Conservation (phyloP, 2,888 invertebrate genomes). For the Acanthosepion pharaonis region DNA sequence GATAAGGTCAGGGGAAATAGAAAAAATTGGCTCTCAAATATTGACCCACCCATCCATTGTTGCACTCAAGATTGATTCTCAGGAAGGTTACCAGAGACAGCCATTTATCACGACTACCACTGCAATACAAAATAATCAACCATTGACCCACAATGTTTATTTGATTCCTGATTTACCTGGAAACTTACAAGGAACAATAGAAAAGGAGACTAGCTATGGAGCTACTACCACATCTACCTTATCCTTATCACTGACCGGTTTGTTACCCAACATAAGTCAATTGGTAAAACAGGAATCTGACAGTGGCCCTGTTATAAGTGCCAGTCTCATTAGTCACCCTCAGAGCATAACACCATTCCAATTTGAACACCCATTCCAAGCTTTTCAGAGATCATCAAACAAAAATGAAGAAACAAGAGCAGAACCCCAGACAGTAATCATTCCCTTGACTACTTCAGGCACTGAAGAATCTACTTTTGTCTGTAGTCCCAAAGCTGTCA, state of each 20-base stretch:
- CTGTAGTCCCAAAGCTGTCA: neutral
- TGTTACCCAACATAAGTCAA: constrained; percentile 64
- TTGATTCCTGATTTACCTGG: neutral
- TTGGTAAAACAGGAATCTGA: constrained; percentile 58
- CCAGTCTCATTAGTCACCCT: neutral
- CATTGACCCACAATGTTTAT: neutral
- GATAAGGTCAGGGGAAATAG: neutral
- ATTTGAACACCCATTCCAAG: constrained; percentile 66
- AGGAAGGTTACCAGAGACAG: neutral
- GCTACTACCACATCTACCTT: neutral
- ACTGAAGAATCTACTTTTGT: neutral
- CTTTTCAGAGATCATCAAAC: constrained; percentile 40
- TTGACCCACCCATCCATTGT: constrained; percentile 4
- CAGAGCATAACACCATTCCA: constrained; percentile 61
- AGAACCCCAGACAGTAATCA: constrained; percentile 21
- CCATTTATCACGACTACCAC: neutral
- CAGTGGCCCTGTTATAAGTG: neutral
- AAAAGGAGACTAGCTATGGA: neutral
- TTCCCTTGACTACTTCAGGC: neutral
- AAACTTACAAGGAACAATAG: neutral
- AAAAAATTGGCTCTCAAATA: neutral
- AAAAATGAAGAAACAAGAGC: constrained; percentile 25
- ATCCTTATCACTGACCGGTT: neutral
- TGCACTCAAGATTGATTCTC: neutral
- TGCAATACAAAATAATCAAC: neutral